These are phyloP conservation scores for Pterocles orientalis DNA, from an alignment of 2,113 vertebrate genomes.

Conservation along the genomic window DNA sequence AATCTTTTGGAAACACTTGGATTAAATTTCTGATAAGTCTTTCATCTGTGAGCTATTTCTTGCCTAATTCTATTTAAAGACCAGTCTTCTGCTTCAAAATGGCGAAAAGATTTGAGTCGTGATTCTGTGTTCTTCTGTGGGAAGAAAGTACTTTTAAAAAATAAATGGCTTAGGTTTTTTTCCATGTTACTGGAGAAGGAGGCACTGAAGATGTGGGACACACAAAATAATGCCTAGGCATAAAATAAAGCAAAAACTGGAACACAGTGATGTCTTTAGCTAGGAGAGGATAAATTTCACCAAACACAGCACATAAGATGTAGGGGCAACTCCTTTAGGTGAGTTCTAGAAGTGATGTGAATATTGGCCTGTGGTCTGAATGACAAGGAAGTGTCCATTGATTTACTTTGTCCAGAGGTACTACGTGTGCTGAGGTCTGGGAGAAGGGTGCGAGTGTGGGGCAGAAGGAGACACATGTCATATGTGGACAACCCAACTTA, in stretches of 20 bases:
- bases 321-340: not conserved
- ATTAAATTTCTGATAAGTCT: constrained; percentile 30
- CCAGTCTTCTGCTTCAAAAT: not conserved
- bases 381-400: accelerated
- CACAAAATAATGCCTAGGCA: accelerated
- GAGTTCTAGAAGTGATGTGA: not conserved
- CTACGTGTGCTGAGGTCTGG: not conserved
- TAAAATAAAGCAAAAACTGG: not conserved
- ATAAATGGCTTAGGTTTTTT: not conserved
- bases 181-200: not conserved
- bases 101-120: not conserved
- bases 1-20: not conserved
- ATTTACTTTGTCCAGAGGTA: not conserved
- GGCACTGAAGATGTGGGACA: not conserved
- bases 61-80: not conserved
- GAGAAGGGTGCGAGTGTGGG: not conserved
- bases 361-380: not conserved
- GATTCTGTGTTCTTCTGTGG: not conserved
- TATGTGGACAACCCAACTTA: not conserved
- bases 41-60: not conserved
- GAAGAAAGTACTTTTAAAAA: not conserved
- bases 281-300: not conserved
- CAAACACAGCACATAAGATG: not conserved
- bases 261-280: not conserved
- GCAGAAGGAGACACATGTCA: accelerated